Evolutionary conservation across 2,113 vertebrate genomes (phyloP), one percentile per base, ranked within the genome.

Genomic region (Coptodon rendalli): DNA sequence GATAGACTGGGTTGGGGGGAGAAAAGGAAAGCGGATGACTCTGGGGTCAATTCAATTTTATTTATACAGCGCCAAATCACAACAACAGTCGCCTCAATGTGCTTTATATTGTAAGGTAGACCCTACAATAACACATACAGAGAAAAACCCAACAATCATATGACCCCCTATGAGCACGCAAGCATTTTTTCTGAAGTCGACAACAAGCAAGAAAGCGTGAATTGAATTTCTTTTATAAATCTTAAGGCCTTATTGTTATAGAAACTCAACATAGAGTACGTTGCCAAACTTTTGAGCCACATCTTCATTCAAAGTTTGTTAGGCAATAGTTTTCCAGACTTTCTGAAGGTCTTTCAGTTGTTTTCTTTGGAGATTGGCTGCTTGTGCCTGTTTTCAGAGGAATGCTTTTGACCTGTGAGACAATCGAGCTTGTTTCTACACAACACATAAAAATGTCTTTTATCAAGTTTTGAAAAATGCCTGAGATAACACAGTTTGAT

Each of bases 1-100:
- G 95, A 99, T 99, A 24, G 97, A 93, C 99, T 99, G 93, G 11
- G 61, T 81, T 43, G 31, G 17, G n/a, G 2, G 17, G 43, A 85
- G 52, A 86, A 86, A 90, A 91, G 52, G n/a, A n/a, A 4, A 10
- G 43, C 1, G 5, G 1, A 22, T 38, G 40, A 61, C 14, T 78
- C 29, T 40, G 31, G 29, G 19, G 45, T 56, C 79, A 61, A 0
- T 9, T 61, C 57, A 61, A 0, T 61, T 40, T 40, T 34, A 34
- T 0, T 61, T 61, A 6, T 34, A 34, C 29, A 17, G 29, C 14
- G 0, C 27, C 56, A 59, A 29, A 59, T 59, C 27, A 31, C 14
- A 7, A 31, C 59, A 63, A 6, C 31, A 63, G 59, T 9, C 3
- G 5, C 59, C 29, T 63, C 59, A 19, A 63, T 34, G 31, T 11